Base-by-base conservation (phyloP, 1,140 invertebrate genomes). In the Hetaerina americana region DNA sequence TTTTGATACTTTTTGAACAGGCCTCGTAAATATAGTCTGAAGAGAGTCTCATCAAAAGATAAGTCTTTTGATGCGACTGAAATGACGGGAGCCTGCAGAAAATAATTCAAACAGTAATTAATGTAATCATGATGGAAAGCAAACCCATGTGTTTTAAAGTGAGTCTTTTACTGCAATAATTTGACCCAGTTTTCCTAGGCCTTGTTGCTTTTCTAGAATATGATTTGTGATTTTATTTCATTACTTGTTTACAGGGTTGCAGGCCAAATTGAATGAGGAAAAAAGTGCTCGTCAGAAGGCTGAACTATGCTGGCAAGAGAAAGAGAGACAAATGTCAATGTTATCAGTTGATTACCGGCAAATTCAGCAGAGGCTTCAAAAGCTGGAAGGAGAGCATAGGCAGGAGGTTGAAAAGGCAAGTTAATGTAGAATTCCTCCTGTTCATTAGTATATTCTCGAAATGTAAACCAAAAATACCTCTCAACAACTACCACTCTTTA, bases 241-340 rank as follows among this genome's bases (percentile, higher is more conserved):
- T 57, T 57, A 57, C 2, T 57, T 57, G 15, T 76, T 82, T 76
- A 77, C 82, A 94, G 94, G 92, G 68, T 83, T 97, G 73, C 94
- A 97, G 87, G 85, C 86, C 24, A 96, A 96, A 83, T 81, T 96
- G 66, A 95, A 93, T 76, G 93, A 96, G 79, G 94, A 97, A 79
- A 95, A 95, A 78, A 87, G 84, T 67, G 87, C 89, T 0, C 84
- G 94, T 69, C 92, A 95, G 78, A 89, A 91, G 73, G 89, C 92
- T 0, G 94, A 97, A 78, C 85, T 90, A 49, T 86, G 87, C 26
- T 89, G 88, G 8, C 92, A 98, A 79, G 94, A 97, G 78, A 93
- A 94, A 76, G 95, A 98, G 79, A 85, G 96, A 8, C 93, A 96
- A 79, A 92, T 96, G 77, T 96, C 92, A 5, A 96, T 97, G 90